Percentiles rank a stretch among this genome's conserved stretches.
These are phyloP conservation scores for Pyxicephalus adspersus DNA, from an alignment of 2,113 vertebrate genomes.

Conservation along the genomic window DNA sequence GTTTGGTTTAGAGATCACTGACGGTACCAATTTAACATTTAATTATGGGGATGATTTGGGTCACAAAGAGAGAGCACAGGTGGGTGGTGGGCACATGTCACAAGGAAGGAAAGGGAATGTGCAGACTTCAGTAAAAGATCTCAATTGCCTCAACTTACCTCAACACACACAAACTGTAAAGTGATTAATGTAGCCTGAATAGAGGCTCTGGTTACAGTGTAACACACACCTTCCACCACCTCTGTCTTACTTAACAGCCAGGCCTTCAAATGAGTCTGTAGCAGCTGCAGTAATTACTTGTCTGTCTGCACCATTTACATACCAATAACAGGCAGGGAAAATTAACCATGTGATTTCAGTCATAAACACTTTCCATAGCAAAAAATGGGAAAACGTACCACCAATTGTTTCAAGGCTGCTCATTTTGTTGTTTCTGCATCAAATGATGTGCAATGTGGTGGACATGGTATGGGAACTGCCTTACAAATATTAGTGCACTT, in stretches of 20 bases:
- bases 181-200: slow-evolving; percentile 79
- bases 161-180: slow-evolving; percentile 76
- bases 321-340: not conserved
- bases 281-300: slow-evolving; percentile 76
- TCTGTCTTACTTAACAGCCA: slow-evolving; percentile 88
- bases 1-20: slow-evolving; percentile 79
- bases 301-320: slow-evolving; percentile 57
- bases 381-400: no score
- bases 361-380: no score
- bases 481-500: no score
- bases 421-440: no score
- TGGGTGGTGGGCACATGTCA: slow-evolving; percentile 58
- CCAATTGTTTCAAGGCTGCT: no score
- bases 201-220: slow-evolving; percentile 80
- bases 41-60: slow-evolving; percentile 77
- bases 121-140: slow-evolving; percentile 71
- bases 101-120: slow-evolving; percentile 69
- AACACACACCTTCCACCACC: slow-evolving; percentile 75
- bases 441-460: no score
- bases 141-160: slow-evolving; percentile 74
- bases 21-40: slow-evolving; percentile 81
- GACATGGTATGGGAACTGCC: no score
- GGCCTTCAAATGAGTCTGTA: slow-evolving; percentile 74
- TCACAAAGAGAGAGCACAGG: slow-evolving; percentile 69
- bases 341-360: not conserved